A percentile compares a stretch with the other conserved stretches of the same genome.
Conservation (phyloP, 2,113 vertebrate genomes). For the Bufo bufo region DNA sequence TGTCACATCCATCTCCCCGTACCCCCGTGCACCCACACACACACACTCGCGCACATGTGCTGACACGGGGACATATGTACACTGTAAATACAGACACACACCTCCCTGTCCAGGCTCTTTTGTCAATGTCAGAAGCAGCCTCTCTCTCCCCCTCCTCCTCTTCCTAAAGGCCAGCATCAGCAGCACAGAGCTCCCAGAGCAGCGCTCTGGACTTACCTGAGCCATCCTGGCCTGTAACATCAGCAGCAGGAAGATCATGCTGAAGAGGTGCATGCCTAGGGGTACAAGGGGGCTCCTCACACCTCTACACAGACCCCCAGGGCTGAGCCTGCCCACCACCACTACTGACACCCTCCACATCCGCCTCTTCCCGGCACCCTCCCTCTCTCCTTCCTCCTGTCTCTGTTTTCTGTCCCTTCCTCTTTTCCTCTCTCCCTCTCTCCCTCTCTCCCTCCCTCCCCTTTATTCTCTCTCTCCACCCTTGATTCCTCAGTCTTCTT, state of each 20-base stretch:
- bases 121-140: slow-evolving; percentile 54
- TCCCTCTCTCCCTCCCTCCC: slow-evolving; percentile 45
- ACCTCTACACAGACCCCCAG: slow-evolving; percentile 55
- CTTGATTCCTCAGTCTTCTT: slow-evolving; percentile 46
- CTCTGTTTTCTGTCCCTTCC: slow-evolving; percentile 43
- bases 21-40: slow-evolving; percentile 1
- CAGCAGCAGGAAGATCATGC: slow-evolving; percentile 57
- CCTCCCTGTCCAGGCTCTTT: slow-evolving; percentile 54
- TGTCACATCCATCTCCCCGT: background rate
- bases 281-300: slow-evolving; percentile 45
- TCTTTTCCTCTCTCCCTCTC: slow-evolving; percentile 39
- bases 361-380: slow-evolving; percentile 56
- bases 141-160: slow-evolving; percentile 32
- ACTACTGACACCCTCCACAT: slow-evolving; percentile 54
- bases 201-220: slow-evolving; percentile 47
- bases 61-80: background rate
- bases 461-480: slow-evolving; percentile 53
- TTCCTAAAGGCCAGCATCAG: slow-evolving; percentile 56
- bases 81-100: slow-evolving; percentile 47
- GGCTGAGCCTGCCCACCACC: slow-evolving; percentile 55
- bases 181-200: slow-evolving; percentile 25
- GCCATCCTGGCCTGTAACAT: slow-evolving; percentile 56
- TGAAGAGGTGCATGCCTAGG: slow-evolving; percentile 56
- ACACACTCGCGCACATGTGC: slow-evolving; percentile 23
- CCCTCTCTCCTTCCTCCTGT: slow-evolving; percentile 53